phyloP scores from a whole-genome alignment of 2,888 invertebrate species.

The Ashinkailepas kermadecensis region DNA sequence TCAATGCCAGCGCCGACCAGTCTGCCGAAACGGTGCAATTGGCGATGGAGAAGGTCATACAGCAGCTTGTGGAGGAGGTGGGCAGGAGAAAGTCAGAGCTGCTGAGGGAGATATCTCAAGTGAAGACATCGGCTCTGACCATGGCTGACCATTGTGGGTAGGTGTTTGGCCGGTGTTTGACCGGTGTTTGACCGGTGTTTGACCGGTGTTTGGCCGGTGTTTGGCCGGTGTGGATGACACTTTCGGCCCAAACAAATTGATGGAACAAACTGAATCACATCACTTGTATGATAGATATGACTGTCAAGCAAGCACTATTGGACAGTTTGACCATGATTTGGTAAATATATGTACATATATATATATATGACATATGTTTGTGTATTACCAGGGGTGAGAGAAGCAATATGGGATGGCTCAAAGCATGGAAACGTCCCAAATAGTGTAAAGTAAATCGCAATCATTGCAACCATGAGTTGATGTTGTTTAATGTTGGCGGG shows the following conservation, averaged over 20 bases:
- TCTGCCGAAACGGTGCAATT: neutral
- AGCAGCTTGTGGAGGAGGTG: neutral
- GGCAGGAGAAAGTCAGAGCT: neutral
- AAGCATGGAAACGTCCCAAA: no score
- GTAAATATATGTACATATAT: constrained; percentile 10
- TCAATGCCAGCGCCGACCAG: neutral
- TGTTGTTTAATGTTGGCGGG: no score
- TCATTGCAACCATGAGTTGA: no score
- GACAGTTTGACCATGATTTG: constrained; percentile 2
- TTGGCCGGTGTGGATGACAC: no score
- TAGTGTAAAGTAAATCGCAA: no score
- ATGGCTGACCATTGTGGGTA: neutral
- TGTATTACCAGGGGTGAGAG: no score
- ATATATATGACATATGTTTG: neutral
- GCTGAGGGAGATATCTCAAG: neutral
- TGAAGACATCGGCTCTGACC: neutral
- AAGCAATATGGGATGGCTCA: no score
- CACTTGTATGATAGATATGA: no score
- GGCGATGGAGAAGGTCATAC: neutral
- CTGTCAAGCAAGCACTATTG: neutral
- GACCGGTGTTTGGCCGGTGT: no score
- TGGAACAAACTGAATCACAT: no score
- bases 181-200: no score
- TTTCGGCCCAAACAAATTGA: no score
- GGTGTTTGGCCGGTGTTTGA: neutral